These are phyloP conservation scores for Oasisia sp. DNA, from an alignment of 2,888 invertebrate genomes.

Conservation along the genomic window DNA sequence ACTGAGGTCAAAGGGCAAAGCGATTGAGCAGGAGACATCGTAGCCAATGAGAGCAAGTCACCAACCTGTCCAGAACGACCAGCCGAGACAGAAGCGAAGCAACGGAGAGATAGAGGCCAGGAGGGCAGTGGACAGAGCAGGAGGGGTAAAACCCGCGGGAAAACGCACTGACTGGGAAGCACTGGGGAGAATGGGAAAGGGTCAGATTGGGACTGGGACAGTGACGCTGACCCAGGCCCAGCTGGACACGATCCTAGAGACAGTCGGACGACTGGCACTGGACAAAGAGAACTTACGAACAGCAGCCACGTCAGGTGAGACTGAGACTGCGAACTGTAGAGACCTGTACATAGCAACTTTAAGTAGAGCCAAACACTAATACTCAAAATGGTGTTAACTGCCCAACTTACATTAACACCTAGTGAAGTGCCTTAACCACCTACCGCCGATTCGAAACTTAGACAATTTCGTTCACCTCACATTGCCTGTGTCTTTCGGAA, in stretches of 20 bases:
- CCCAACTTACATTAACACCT: too few species aligned
- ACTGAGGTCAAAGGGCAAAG: background rate
- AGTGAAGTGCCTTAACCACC: too few species aligned
- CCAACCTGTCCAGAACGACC: background rate
- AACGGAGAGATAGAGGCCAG: background rate
- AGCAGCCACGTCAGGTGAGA: background rate
- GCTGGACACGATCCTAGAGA: slow-evolving; percentile 28
- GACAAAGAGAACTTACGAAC: slow-evolving; percentile 29
- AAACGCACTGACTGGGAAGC: background rate
- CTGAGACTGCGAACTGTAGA: background rate
- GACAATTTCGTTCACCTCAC: too few species aligned
- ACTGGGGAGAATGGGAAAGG: background rate
- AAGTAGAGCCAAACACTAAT: too few species aligned
- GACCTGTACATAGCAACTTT: too few species aligned
- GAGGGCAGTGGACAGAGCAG: background rate
- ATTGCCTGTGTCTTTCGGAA: too few species aligned
- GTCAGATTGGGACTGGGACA: slow-evolving; percentile 7
- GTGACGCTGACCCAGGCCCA: slow-evolving; percentile 30
- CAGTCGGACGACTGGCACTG: slow-evolving; percentile 27
- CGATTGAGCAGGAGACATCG: background rate
- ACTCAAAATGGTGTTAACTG: too few species aligned
- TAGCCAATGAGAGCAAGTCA: background rate
- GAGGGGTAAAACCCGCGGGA: background rate
- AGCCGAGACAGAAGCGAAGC: background rate
- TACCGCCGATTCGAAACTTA: too few species aligned